Evolutionary conservation across 1,140 invertebrate species (phyloP), one percentile per base, ranked within the genome.

Genomic region (Adelges cooleyi): DNA sequence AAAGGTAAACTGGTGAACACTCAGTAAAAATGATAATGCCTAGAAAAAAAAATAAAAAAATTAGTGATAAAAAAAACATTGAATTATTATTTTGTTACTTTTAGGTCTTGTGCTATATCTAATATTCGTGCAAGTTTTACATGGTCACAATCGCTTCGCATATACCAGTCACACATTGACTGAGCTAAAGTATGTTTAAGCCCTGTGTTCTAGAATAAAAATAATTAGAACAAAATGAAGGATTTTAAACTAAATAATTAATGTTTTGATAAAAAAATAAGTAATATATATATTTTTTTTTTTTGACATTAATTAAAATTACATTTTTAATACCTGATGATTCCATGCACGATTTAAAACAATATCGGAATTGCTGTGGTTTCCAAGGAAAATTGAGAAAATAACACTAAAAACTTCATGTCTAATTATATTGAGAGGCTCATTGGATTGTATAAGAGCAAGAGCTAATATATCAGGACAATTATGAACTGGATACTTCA

Each of bases 141-240:
- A 75, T 98, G 95, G 76, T 98, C 95, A 71, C 88, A 85, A 69
- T 95, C 92, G 23, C 88, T 86, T 33, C 90, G 81, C 67, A 89
- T 80, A 74, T 97, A 98, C 92, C 93, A 98, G 62, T 98, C 94
- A 2, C 91, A 90, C 94, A 98, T 98, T 0, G 92, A 84, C 70
- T 93, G 90, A 86, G 97, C 95, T 27, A 97, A 89, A 33, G 29
- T 33, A 33, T 33, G 29, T 33, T 11, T 33, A 11, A 33, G 29
- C 11, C 29, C 29, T 11, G 11, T 11, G 11, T 33, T 33, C 29
- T 33, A 33, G 11, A 33, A 33, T 33, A 6, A n/a, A n/a, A n/a
- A n/a, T n/a, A n/a, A n/a, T n/a, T n/a, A n/a, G n/a, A n/a, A n/a
- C n/a, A n/a, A n/a, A n/a, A n/a, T n/a, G n/a, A n/a, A n/a, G n/a